Evolutionary conservation across 2,113 vertebrate genomes (phyloP), one percentile per base, ranked within the genome.

Genomic region (Pachycephala philippinensis): DNA sequence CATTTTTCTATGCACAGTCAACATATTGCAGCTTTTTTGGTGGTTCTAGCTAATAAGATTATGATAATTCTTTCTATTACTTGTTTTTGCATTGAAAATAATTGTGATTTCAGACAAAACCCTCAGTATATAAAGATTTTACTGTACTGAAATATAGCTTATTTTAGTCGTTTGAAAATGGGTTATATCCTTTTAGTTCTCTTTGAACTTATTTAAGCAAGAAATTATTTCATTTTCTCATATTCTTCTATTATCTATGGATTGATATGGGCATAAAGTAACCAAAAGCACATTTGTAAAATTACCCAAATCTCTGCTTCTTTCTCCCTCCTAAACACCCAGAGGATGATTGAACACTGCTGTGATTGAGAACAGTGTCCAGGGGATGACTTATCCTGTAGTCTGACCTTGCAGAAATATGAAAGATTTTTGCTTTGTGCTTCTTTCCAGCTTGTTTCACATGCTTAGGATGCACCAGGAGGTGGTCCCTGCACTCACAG

Each of bases 381-480:
- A 7, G 33, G 72, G 52, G 30, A 88, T 79, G 65, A 79, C 15
- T 82, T 81, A 81, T 88, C 45, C 30, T 37, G 37, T 15, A 60
- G 40, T 16, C 35, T 95, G 66, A 94, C 52, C 76, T 92, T 84
- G 79, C 9, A 78, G 27, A 94, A 85, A 69, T 66, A 37, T 44
- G 40, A 92, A 87, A 90, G 13, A 7, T 33, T 82, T 96, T 93
- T 15, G 9, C 22, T 93, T 42, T 66, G 54, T 57, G 56, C 39
- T 78, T 54, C 74, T 89, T 94, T 80, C 56, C n/a, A 80, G 40
- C 30, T 90, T 85, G 70, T 94, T 96, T 94, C 66, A 80, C 31
- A 19, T 22, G 39, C 26, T 65, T 49, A 37, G 0, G 1, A 23
- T 72, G 50, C 39, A 54, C 20, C 47, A 71, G 37, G 57, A 82